Evolutionary conservation across 1,140 invertebrate species (phyloP).

Genomic region (Contarinia nasturtii): DNA sequence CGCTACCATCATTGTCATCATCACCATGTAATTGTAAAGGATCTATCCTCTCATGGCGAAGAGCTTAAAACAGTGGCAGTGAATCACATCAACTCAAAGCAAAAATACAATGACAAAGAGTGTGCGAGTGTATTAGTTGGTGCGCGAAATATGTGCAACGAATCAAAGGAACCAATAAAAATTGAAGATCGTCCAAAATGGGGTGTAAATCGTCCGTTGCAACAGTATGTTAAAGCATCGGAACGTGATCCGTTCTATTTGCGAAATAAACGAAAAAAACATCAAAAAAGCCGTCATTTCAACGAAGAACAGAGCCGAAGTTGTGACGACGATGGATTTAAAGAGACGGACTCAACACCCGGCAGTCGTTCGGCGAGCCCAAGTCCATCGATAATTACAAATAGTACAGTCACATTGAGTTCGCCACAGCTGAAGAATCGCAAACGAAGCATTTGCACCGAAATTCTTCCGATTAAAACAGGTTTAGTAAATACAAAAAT

Average conservation of each 20-base stretch:
- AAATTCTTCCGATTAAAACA: slow-evolving; percentile 21
- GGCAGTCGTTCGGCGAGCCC: not conserved
- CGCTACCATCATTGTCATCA: not conserved
- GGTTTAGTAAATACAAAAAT: no score
- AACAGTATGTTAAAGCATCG: slow-evolving; percentile 46
- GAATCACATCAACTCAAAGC: slow-evolving; percentile 2
- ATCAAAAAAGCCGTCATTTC: slow-evolving; percentile 7
- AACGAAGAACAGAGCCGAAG: not conserved
- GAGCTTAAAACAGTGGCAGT: not conserved
- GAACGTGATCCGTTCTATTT: slow-evolving; percentile 43
- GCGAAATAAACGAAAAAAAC: slow-evolving; percentile 16
- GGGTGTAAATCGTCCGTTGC: slow-evolving; percentile 39
- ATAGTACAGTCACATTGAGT: not conserved
- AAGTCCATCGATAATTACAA: not conserved
- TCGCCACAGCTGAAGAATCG: not conserved
- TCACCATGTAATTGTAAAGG: not conserved
- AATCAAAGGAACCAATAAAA: slow-evolving; percentile 18
- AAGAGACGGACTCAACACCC: not conserved
- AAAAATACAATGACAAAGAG: not conserved
- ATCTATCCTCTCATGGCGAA: not conserved
- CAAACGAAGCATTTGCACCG: slow-evolving; percentile 19
- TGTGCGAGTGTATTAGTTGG: not conserved
- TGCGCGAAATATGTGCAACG: slow-evolving; percentile 17
- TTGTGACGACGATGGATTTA: no score
- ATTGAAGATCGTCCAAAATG: slow-evolving; percentile 35